These are phyloP conservation scores for Enteromius paludinosus DNA, from an alignment of 2,797 vertebrate species.

Conservation along the genomic window DNA sequence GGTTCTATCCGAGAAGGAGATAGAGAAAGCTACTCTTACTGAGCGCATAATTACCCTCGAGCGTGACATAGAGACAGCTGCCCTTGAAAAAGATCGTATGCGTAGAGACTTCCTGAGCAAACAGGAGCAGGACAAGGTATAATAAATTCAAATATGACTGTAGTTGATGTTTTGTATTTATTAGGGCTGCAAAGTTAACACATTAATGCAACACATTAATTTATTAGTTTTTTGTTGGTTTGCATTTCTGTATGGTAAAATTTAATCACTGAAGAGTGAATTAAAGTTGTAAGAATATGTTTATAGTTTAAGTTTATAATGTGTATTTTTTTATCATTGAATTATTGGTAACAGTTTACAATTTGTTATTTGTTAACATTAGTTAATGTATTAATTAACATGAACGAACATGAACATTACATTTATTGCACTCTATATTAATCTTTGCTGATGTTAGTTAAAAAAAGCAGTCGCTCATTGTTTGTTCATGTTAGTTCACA, in stretches of 20 bases:
- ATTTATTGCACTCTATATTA: no score
- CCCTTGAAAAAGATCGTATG: conserved; percentile 70
- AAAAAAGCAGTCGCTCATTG: no score
- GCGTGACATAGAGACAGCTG: conserved; percentile 69
- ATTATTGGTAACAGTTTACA: neutral
- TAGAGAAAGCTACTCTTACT: conserved; percentile 73
- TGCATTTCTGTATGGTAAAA: neutral
- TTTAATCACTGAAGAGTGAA: neutral
- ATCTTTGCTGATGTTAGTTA: no score
- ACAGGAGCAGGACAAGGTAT: conserved; percentile 82
- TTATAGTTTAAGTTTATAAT: neutral
- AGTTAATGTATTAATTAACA: no score
- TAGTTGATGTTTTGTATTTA: neutral
- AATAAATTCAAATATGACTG: conserved; percentile 1
- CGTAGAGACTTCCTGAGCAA: conserved; percentile 73
- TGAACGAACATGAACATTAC: no score
- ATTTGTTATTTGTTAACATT: no score
- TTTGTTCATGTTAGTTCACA: no score
- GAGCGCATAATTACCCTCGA: conserved; percentile 73
- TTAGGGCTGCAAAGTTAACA: conserved; percentile 1
- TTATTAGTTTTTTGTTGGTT: neutral
- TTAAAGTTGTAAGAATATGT: neutral
- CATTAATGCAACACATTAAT: neutral
- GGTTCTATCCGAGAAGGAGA: conserved; percentile 81
- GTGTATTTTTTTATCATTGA: neutral